phyloP scores from a whole-genome alignment of 1,140 invertebrate genomes.

The Aporrectodea caliginosa region DNA sequence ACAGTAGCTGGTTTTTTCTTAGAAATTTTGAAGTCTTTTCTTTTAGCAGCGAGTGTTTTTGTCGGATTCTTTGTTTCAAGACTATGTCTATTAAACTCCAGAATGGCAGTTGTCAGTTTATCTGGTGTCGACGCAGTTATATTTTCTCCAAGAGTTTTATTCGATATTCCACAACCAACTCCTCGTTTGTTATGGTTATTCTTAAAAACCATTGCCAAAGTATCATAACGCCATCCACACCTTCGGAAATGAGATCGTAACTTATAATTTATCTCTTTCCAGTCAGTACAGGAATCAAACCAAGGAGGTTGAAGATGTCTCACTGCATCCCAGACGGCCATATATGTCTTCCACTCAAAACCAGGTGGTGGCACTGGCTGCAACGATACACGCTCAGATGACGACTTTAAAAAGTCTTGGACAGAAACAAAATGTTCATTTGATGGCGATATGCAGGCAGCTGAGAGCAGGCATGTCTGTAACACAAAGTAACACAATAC shows the following conservation, averaged over 20 bases:
- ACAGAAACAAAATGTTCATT: neutral
- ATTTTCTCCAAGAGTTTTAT: too few species aligned
- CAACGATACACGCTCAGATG: neutral
- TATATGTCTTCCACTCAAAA: neutral
- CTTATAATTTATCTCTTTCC: neutral
- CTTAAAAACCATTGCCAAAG: neutral
- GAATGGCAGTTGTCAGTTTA: too few species aligned
- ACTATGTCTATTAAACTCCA: too few species aligned
- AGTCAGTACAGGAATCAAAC: neutral
- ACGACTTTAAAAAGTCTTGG: neutral
- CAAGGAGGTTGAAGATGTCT: neutral
- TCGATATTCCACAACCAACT: neutral
- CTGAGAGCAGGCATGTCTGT: neutral
- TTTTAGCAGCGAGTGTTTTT: neutral
- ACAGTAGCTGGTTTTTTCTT: too few species aligned
- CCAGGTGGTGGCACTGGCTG: neutral
- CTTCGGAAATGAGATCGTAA: neutral
- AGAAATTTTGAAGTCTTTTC: too few species aligned
- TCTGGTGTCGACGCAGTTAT: too few species aligned
- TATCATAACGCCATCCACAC: neutral
- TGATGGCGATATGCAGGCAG: neutral
- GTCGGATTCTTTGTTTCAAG: neutral
- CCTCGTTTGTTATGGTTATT: neutral
- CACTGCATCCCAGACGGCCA: neutral
- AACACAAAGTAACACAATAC: neutral